Conservation (phyloP, 2,797 vertebrate genomes). For the Antrozous pallidus region DNA sequence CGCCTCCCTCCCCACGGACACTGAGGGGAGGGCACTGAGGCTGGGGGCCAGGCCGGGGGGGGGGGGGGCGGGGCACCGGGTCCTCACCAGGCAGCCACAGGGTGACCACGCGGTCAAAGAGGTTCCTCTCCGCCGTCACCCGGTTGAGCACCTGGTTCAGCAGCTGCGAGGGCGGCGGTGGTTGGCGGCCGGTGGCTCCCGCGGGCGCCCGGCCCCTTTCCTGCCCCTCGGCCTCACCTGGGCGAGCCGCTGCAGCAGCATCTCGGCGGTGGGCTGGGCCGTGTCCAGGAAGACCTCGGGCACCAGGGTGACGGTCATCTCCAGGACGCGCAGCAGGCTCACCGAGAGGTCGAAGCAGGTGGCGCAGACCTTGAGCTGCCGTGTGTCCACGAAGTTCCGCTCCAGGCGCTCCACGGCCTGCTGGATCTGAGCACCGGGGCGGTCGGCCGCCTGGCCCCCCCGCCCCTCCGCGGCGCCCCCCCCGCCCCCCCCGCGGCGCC, state of each 20-base stretch:
- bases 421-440: constrained; percentile 88
- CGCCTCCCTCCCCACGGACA: not conserved
- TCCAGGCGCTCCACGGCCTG: constrained; percentile 97
- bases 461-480: not conserved
- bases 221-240: constrained; percentile 85
- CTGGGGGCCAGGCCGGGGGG: too few species aligned
- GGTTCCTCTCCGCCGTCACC: constrained; percentile 96
- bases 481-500: not conserved
- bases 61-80: not conserved
- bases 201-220: fast-evolving
- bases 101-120: constrained; percentile 97
- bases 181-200: fast-evolving
- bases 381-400: constrained; percentile 97
- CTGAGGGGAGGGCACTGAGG: not conserved
- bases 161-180: constrained; percentile 84
- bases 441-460: not conserved
- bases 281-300: constrained; percentile 97
- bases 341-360: constrained; percentile 99
- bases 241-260: constrained; percentile 94
- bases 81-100: constrained; percentile 92
- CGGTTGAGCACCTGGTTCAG: constrained; percentile 97
- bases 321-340: constrained; percentile 95
- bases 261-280: constrained; percentile 92
- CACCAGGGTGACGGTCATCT: constrained; percentile 96
- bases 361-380: constrained; percentile 97